phyloP scores from a whole-genome alignment of 2,113 vertebrate species.

The Aptenodytes forsteri region DNA sequence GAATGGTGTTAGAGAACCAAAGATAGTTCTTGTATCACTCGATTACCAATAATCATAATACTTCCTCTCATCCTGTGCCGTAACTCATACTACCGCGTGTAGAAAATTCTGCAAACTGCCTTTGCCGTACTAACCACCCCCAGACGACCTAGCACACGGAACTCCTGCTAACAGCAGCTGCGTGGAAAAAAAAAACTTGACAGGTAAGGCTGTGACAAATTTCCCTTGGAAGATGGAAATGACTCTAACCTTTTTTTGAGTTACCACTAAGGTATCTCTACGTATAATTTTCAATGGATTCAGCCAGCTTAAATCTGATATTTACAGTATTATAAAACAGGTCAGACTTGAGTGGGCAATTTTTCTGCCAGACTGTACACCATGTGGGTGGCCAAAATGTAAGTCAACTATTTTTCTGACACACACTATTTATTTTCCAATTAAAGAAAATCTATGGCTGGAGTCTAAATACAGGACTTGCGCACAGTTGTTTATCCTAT shows the following conservation, averaged over 20 bases:
- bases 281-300: neutral
- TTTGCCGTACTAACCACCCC: neutral
- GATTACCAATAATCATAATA: neutral
- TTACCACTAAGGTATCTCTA: neutral
- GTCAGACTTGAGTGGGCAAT: slow-evolving; percentile 17
- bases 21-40: neutral
- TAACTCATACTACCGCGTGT: neutral
- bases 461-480: slow-evolving; percentile 8
- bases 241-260: neutral
- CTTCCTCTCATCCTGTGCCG: neutral
- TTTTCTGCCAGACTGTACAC: neutral
- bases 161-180: neutral
- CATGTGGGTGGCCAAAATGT: slow-evolving; percentile 37
- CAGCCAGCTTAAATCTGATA: neutral
- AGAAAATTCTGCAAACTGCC: neutral
- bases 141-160: rapidly evolving
- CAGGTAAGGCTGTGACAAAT: neutral
- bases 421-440: slow-evolving; percentile 57
- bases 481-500: slow-evolving; percentile 45
- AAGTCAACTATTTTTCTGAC: slow-evolving; percentile 41
- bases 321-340: neutral
- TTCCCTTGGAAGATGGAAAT: neutral
- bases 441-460: slow-evolving; percentile 39
- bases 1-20: neutral
- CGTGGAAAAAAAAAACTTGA: too few species aligned